phyloP scores from a whole-genome alignment of 2,888 invertebrate genomes.

The Andrena marginata region DNA sequence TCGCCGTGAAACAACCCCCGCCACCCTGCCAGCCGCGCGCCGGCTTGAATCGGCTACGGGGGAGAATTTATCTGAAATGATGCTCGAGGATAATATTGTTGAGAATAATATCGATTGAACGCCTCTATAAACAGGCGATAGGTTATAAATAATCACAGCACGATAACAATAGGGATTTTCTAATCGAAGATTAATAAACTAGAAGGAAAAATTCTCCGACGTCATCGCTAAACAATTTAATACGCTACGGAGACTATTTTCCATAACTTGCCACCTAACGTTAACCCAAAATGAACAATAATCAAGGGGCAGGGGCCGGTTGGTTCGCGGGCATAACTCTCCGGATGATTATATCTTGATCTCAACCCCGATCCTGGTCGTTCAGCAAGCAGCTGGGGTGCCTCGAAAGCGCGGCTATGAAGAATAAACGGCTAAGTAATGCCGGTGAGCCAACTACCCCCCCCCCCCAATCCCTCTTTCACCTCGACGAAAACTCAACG shows the following conservation, averaged over 20 bases:
- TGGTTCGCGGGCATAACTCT: conserved; percentile 73
- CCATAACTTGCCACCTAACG: too few relatives aligned
- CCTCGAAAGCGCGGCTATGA: conserved; percentile 66
- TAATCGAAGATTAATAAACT: not conserved
- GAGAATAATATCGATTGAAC: not conserved
- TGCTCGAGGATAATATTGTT: not conserved
- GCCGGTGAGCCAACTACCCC: conserved; percentile 48
- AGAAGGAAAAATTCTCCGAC: too few relatives aligned
- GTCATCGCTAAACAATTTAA: too few relatives aligned
- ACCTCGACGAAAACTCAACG: conserved; percentile 76
- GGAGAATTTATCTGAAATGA: conserved; percentile 42
- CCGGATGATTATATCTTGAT: conserved; percentile 82
- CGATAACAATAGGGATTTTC: not conserved
- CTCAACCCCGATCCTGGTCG: conserved; percentile 65
- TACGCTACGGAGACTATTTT: too few relatives aligned
- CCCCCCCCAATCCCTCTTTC: conserved; percentile 43
- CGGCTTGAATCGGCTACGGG: conserved; percentile 65
- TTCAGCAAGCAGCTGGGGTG: conserved; percentile 44
- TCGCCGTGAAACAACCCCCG: conserved; percentile 65
- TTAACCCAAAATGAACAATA: too few relatives aligned
- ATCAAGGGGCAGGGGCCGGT: too few relatives aligned
- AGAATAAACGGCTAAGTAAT: conserved; percentile 75
- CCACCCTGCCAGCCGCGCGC: conserved; percentile 69
- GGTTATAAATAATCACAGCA: too few relatives aligned
- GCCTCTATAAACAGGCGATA: not conserved